Evolutionary conservation across 2,113 vertebrate genomes (phyloP).

Genomic region (Megaceryle maxima): DNA sequence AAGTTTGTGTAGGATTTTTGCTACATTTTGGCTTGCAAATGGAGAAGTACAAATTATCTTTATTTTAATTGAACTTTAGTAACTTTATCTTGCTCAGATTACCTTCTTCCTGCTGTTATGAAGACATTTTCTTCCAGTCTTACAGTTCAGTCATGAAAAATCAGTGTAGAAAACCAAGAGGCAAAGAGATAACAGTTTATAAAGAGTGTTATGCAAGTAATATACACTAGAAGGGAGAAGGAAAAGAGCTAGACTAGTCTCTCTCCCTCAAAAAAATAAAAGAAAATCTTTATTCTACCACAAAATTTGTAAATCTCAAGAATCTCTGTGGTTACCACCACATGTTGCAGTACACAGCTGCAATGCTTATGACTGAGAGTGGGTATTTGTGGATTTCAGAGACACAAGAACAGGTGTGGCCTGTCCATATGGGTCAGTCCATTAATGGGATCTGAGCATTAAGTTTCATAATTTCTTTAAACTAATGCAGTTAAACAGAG

Average conservation of each 20-base stretch:
- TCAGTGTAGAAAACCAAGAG: not conserved
- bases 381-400: not conserved
- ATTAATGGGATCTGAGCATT: not conserved
- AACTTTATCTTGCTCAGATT: not conserved
- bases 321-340: not conserved
- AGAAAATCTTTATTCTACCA: not conserved
- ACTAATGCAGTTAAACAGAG: not conserved
- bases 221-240: not conserved
- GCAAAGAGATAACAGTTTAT: not conserved
- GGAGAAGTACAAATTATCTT: not conserved
- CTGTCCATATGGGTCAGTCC: not conserved
- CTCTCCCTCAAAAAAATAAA: not conserved
- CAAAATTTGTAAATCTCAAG: not conserved
- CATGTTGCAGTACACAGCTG: not conserved
- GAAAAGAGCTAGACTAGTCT: not conserved
- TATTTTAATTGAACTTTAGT: not conserved
- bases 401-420: not conserved
- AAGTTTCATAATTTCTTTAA: not conserved
- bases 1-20: not conserved
- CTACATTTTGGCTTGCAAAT: not conserved
- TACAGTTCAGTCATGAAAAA: not conserved
- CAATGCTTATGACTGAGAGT: not conserved
- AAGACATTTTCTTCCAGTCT: not conserved
- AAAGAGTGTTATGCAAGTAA: not conserved
- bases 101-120: not conserved